Percentiles rank a stretch among this genome's conserved stretches.
Conservation (phyloP, 2,113 vertebrate species). For the Motacilla tschutschensis region DNA sequence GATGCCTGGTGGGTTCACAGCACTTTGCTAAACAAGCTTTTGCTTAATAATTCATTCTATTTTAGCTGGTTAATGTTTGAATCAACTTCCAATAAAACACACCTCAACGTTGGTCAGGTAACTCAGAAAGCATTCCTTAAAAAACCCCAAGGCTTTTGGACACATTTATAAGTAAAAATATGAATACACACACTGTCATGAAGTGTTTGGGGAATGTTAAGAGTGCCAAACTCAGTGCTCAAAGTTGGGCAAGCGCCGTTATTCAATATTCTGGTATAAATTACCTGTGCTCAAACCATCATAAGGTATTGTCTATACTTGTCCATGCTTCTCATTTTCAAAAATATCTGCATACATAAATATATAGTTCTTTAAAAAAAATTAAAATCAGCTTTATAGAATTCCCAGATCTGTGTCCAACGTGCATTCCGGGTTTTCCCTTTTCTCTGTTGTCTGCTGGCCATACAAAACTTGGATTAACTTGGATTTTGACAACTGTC, state of each 20-base stretch:
- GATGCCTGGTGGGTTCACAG: neutral
- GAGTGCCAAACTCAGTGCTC: neutral
- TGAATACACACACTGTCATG: neutral
- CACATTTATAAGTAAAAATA: no score
- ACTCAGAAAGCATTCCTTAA: neutral
- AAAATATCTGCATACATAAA: neutral
- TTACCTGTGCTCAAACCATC: neutral
- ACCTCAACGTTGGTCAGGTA: neutral
- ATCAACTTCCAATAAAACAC: neutral
- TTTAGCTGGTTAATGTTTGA: neutral
- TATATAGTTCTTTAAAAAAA: rapidly evolving
- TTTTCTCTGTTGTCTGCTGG: neutral
- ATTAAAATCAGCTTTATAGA: neutral
- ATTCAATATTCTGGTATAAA: neutral
- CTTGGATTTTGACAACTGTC: neutral
- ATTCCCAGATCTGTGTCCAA: neutral
- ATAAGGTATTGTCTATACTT: neutral
- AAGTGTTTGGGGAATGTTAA: neutral
- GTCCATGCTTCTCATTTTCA: neutral
- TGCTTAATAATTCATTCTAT: neutral
- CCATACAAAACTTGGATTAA: neutral
- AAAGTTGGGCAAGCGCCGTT: neutral
- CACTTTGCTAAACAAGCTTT: neutral
- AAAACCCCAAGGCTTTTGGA: neutral
- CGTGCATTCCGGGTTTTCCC: neutral